These are phyloP conservation scores for Zelostemma sp. DNA, from an alignment of 1,140 invertebrate species.

Conservation along the genomic window DNA sequence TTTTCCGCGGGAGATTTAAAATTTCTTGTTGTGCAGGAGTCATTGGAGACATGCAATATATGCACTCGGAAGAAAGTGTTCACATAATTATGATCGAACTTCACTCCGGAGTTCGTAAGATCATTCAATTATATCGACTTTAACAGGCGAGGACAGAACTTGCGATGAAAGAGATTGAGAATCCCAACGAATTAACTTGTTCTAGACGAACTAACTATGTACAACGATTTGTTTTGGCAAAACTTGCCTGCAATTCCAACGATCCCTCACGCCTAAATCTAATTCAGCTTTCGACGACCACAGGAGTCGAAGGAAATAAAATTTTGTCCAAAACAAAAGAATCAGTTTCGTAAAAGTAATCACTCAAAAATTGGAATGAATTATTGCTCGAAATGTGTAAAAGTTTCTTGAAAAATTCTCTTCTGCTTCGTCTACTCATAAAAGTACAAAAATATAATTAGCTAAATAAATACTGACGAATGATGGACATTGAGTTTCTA, in stretches of 20 bases:
- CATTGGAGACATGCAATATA: too few relatives aligned
- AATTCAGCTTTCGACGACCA: constrained; percentile 2
- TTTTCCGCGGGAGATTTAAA: too few relatives aligned
- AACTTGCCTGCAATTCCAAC: constrained; percentile 22
- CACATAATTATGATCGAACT: too few relatives aligned
- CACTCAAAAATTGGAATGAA: constrained; percentile 8
- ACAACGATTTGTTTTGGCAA: constrained; percentile 32
- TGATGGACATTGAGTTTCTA: background rate
- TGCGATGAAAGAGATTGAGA: constrained; percentile 29
- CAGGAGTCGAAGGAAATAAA: constrained; percentile 5
- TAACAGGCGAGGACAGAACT: constrained; percentile 43
- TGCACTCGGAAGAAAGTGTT: too few relatives aligned
- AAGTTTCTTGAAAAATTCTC: constrained; percentile 14
- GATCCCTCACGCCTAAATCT: constrained; percentile 34
- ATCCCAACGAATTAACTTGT: constrained; percentile 18
- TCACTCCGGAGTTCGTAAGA: too few relatives aligned
- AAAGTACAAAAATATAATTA: constrained; percentile 49
- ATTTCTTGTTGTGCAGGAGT: too few relatives aligned
- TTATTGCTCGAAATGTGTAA: constrained; percentile 20
- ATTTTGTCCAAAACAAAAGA: background rate
- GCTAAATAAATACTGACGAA: constrained; percentile 37
- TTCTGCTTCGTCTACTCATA: constrained; percentile 27
- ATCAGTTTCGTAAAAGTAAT: background rate
- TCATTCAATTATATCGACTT: constrained; percentile 41
- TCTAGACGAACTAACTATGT: constrained; percentile 45